Base-by-base conservation (phyloP, 1,140 invertebrate species). In the Listronotus oregonensis region DNA sequence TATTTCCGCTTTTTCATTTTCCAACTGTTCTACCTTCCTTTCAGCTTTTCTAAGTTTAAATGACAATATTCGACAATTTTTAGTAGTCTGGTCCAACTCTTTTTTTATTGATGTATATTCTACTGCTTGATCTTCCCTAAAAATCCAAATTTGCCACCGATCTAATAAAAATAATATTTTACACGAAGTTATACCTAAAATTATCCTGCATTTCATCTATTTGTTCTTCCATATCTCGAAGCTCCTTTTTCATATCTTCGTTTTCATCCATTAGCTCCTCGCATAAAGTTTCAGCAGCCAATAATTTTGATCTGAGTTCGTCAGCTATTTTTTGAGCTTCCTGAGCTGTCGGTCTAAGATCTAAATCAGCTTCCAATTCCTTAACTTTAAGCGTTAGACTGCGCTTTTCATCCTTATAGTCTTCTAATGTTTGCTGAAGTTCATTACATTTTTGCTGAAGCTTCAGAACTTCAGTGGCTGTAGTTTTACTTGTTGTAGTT, bases 201-300 rank as follows among this genome's bases (percentile, higher is more conserved):
- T 94, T 95, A 78, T 98, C 95, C 78, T 98, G 95, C 88, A 99
- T 92, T 81, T 99, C 96, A 75, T 98, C 96, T 80, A 99, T 96
- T 83, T 99, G 96, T 60, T 95, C 92, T 75, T 96, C 93, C 73
- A 99, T 82, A 73, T 97, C 93, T 51, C 91, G 81, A 15, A 98
- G 87, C 78, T 99, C 96, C 70, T 93, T 91, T 75, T 96, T 96
- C 81, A 98, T 91, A 49, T 94, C 90, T 75, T 97, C 92, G 81
- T 99, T 99, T 80, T 99, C 97, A 73, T 97, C 93, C 89, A 95
- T 94, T 1, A 99, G 81, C 68, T 94, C 92, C 77, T 97, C 93
- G 74, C 93, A 93, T 1, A 96, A 82, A 49, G 89, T 90, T 82
- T 98, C 95, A 1, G 93, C 90, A 14, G 91, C 89, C 57, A 90